Evolutionary conservation across 2,113 vertebrate genomes (phyloP).

Genomic region (Lepisosteus osseus): DNA sequence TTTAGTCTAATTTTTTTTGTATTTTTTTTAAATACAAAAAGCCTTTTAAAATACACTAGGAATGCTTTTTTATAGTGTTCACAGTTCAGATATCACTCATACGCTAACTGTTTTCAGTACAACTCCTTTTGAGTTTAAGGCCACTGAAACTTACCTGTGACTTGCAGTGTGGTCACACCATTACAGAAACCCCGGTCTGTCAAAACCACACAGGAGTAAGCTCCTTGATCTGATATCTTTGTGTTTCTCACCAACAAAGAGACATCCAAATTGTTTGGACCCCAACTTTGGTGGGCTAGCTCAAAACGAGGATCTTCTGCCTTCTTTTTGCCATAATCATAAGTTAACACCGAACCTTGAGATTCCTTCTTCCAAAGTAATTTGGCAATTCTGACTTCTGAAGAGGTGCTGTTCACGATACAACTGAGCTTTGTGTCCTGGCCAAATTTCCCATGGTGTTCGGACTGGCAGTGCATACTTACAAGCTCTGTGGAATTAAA

Average conservation of each 20-base stretch:
- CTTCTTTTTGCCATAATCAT: not conserved
- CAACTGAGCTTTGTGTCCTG: constrained; percentile 26
- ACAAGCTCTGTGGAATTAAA: constrained; percentile 25
- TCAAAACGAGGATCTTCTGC: accelerated
- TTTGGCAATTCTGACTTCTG: not conserved
- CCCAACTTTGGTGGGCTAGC: constrained; percentile 26
- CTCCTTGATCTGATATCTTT: constrained; percentile 12
- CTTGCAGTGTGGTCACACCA: accelerated
- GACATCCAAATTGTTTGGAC: constrained; percentile 17
- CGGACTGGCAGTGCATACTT: not conserved
- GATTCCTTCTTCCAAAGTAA: not conserved
- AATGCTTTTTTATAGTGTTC: too few relatives aligned
- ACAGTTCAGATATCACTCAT: too few relatives aligned
- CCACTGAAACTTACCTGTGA: constrained; percentile 46
- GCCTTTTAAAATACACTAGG: too few relatives aligned
- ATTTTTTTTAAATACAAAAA: too few relatives aligned
- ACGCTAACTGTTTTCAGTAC: too few relatives aligned
- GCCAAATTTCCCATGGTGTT: constrained; percentile 7
- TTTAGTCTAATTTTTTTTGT: too few relatives aligned
- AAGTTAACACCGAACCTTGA: not conserved
- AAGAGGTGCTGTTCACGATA: not conserved
- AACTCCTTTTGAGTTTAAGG: not conserved
- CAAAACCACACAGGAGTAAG: not conserved
- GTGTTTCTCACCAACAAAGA: constrained; percentile 51
- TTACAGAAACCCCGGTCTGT: accelerated